Conservation (phyloP, 2,888 invertebrate genomes). For the Lasius platythorax region DNA sequence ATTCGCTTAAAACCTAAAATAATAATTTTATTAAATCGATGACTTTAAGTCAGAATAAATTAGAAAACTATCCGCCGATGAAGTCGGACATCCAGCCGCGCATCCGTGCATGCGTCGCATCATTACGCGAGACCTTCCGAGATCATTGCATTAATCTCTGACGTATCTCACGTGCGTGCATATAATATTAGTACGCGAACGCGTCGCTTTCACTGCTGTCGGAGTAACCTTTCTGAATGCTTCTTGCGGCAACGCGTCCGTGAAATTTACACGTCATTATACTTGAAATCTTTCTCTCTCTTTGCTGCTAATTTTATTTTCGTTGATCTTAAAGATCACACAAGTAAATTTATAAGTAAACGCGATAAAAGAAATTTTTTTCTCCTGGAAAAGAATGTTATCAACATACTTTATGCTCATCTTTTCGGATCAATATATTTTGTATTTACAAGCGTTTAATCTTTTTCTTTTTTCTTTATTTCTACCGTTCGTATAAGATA, state of each 20-base stretch:
- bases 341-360: conserved; percentile 3
- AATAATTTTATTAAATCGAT: neutral
- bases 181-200: conserved; percentile 53
- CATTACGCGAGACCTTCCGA: conserved; percentile 27
- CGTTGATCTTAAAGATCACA: conserved; percentile 13
- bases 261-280: conserved; percentile 59
- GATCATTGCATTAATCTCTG: conserved; percentile 40
- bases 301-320: conserved; percentile 39
- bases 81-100: conserved; percentile 28
- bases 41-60: neutral
- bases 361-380: neutral
- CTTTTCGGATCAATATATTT: neutral
- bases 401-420: neutral
- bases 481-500: neutral
- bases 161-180: conserved; percentile 46
- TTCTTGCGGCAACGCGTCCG: conserved; percentile 47
- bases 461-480: neutral
- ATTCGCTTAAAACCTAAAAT: neutral
- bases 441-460: neutral
- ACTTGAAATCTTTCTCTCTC: conserved; percentile 29
- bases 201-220: conserved; percentile 68
- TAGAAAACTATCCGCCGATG: neutral
- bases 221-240: conserved; percentile 57
- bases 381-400: neutral
- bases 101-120: conserved; percentile 11